Evolutionary conservation across 1,140 invertebrate species (phyloP).

Genomic region (Platyscapa corneri): DNA sequence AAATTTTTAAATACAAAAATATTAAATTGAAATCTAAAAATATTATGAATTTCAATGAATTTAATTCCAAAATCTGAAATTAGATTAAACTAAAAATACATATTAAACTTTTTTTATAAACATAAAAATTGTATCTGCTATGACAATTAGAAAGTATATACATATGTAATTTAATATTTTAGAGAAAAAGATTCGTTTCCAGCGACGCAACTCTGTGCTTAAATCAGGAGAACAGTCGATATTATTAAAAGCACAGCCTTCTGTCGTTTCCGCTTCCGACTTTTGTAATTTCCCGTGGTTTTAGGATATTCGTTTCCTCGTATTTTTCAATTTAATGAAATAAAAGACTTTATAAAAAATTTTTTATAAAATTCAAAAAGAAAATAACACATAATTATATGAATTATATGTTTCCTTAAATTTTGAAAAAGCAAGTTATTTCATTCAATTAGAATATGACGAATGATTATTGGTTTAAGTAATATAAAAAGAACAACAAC

Average conservation of each 20-base stretch:
- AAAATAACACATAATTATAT: no score
- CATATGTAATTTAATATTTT: conserved; percentile 4
- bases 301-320: conserved; percentile 41
- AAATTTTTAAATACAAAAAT: no score
- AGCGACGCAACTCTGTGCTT: conserved; percentile 44
- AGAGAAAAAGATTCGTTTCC: conserved; percentile 21
- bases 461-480: neutral
- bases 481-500: neutral
- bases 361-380: neutral
- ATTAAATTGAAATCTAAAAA: no score
- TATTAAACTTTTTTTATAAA: neutral
- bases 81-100: no score
- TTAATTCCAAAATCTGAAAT: neutral
- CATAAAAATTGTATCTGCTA: neutral
- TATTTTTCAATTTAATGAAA: conserved; percentile 13
- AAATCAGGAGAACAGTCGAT: conserved; percentile 64
- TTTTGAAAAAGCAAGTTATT: neutral
- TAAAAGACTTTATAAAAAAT: neutral
- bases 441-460: neutral
- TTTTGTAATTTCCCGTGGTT: conserved; percentile 72
- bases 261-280: conserved; percentile 70
- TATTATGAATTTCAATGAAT: no score
- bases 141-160: neutral
- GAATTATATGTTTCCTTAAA: neutral
- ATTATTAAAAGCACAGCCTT: conserved; percentile 72